Conservation (phyloP, 2,797 vertebrate genomes). For the Pterois miles region DNA sequence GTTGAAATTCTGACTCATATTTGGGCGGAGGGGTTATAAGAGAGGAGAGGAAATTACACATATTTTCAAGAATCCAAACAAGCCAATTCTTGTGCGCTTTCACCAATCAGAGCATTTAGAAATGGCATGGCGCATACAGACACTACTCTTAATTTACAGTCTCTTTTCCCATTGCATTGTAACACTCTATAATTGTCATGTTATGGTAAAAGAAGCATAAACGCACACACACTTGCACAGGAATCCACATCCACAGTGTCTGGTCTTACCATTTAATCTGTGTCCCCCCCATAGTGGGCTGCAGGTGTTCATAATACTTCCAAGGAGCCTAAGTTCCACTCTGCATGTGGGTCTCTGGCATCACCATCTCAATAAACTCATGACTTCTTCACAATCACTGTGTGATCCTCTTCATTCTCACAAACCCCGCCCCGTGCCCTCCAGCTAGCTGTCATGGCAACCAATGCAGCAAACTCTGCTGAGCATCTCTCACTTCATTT, state of each 20-base stretch:
- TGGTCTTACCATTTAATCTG: conserved; percentile 79
- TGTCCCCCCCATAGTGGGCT: conserved; percentile 64
- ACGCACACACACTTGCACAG: neutral
- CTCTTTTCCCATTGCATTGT: neutral
- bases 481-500: neutral
- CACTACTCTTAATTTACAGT: neutral
- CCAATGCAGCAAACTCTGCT: neutral
- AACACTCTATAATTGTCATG: neutral
- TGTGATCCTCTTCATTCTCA: conserved; percentile 23
- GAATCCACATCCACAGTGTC: neutral
- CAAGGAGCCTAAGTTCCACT: neutral
- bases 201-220: neutral
- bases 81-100: neutral
- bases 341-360: conserved; percentile 13
- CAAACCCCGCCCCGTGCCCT: conserved; percentile 40
- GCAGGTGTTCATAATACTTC: conserved; percentile 24
- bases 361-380: conserved; percentile 56
- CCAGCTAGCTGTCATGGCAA: conserved; percentile 43
- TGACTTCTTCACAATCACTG: conserved; percentile 21
- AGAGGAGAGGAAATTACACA: neutral
- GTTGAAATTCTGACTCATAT: neutral
- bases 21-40: neutral
- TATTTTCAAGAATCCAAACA: neutral
- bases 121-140: neutral
- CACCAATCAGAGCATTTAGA: neutral